These are phyloP conservation scores for Prorops nasuta DNA, from an alignment of 1,140 invertebrate genomes.

Conservation along the genomic window DNA sequence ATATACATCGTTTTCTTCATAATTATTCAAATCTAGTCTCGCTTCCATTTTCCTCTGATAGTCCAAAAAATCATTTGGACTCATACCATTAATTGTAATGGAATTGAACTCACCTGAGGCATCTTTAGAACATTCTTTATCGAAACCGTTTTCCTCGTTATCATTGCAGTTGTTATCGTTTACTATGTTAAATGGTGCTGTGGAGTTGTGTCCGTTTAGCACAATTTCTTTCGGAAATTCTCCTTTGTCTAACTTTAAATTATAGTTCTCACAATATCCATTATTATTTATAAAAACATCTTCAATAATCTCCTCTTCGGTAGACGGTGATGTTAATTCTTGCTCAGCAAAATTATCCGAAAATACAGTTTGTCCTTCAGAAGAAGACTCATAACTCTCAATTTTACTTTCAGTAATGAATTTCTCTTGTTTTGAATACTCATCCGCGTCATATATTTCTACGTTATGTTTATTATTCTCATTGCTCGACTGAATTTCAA, in stretches of 20 bases:
- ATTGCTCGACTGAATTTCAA: constrained; percentile 1
- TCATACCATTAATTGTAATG: too few species aligned
- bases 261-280: background rate
- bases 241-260: background rate
- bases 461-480: background rate
- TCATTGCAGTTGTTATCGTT: too few species aligned
- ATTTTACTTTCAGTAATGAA: background rate
- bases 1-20: background rate
- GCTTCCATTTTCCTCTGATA: too few species aligned
- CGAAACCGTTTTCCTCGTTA: too few species aligned
- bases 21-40: background rate
- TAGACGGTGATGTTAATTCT: constrained; percentile 32
- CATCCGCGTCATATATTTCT: background rate
- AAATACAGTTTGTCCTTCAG: background rate
- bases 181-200: too few species aligned
- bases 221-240: too few species aligned
- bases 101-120: too few species aligned
- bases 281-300: background rate
- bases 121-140: too few species aligned
- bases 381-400: background rate
- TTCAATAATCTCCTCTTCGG: constrained; percentile 27
- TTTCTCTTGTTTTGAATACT: background rate
- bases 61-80: too few species aligned
- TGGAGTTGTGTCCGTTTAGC: too few species aligned
- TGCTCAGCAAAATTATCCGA: constrained; percentile 26